These are phyloP conservation scores for Manis pentadactyla DNA, from an alignment of 2,797 vertebrate genomes.

Conservation along the genomic window DNA sequence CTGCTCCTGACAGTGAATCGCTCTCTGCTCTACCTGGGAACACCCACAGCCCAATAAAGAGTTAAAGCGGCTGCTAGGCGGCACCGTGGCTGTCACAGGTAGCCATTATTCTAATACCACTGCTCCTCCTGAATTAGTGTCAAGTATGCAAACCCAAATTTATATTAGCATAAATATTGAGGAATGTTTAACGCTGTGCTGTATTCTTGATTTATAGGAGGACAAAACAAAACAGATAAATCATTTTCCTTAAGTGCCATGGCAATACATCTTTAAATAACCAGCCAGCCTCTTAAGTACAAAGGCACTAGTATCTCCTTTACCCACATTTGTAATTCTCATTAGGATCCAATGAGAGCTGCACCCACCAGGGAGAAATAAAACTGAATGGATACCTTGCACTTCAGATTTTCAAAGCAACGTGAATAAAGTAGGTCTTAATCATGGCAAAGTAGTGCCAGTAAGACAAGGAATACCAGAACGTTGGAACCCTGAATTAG, in stretches of 20 bases:
- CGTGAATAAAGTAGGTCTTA: background rate
- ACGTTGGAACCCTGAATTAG: background rate
- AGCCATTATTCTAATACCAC: constrained; percentile 67
- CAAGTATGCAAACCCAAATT: constrained; percentile 63
- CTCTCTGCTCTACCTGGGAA: background rate
- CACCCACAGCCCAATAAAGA: background rate
- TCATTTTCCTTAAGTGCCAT: constrained; percentile 65
- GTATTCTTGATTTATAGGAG: constrained; percentile 77
- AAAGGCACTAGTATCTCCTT: constrained; percentile 10
- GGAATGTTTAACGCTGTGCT: constrained; percentile 47
- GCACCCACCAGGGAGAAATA: background rate
- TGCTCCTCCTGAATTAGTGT: constrained; percentile 54
- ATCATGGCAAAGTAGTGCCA: constrained; percentile 1
- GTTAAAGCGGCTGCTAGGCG: background rate
- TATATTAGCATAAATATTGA: constrained; percentile 76
- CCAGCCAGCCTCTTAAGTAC: constrained; percentile 45
- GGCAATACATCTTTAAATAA: constrained; percentile 34
- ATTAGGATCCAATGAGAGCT: constrained; percentile 52
- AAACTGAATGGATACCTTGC: background rate
- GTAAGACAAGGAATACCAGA: background rate
- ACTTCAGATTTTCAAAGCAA: constrained; percentile 50
- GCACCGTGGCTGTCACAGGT: constrained; percentile 4
- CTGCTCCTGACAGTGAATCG: background rate
- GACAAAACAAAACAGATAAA: constrained; percentile 76
- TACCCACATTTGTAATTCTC: constrained; percentile 40